Percentiles rank a stretch among this genome's conserved stretches.
Evolutionary conservation across 2,113 vertebrate genomes (phyloP).

Genomic region (Hucho hucho): DNA sequence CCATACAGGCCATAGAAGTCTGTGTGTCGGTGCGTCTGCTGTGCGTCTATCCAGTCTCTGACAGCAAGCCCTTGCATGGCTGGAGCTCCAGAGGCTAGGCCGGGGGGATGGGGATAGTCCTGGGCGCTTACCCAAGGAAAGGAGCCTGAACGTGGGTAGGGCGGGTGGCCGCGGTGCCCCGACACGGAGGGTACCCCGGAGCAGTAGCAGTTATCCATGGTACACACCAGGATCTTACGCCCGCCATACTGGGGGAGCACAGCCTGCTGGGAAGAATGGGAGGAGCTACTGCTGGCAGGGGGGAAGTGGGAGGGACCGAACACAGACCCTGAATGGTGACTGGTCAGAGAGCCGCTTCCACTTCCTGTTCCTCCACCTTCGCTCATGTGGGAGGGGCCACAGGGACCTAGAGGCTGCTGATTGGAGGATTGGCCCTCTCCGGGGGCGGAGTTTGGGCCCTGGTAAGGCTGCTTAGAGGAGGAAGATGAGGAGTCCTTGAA

Average conservation of each 20-base stretch:
- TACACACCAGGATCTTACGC: slow-evolving; percentile 98
- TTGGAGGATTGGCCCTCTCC: slow-evolving; percentile 95
- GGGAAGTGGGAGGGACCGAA: slow-evolving; percentile 96
- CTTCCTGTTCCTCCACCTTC: slow-evolving; percentile 70
- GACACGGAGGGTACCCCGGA: slow-evolving; percentile 91
- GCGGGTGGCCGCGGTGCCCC: slow-evolving; percentile 92
- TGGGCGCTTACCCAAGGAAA: slow-evolving; percentile 98
- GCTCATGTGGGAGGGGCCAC: slow-evolving; percentile 89
- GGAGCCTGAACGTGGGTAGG: slow-evolving; percentile 93
- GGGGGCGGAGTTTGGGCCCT: slow-evolving; percentile 84
- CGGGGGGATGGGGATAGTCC: slow-evolving; percentile 94
- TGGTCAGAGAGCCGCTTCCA: slow-evolving; percentile 80
- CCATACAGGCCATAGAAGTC: slow-evolving; percentile 99
- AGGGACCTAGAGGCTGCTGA: slow-evolving; percentile 85
- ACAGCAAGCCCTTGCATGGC: slow-evolving; percentile 94
- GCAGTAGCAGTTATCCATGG: slow-evolving; percentile 99
- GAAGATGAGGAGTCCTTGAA: slow-evolving; percentile 83
- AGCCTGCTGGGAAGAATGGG: slow-evolving; percentile 88
- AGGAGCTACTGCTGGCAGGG: slow-evolving; percentile 77
- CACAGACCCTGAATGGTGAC: slow-evolving; percentile 92
- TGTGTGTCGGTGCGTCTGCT: slow-evolving; percentile 94
- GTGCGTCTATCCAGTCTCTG: slow-evolving; percentile 97
- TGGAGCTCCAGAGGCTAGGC: slow-evolving; percentile 87
- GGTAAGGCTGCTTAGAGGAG: slow-evolving; percentile 86
- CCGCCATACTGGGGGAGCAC: slow-evolving; percentile 95